Percentiles rank a stretch among this genome's conserved stretches.
These are phyloP conservation scores for Drosophila pullipes DNA, from an alignment of 2,888 invertebrate genomes.

Conservation along the genomic window DNA sequence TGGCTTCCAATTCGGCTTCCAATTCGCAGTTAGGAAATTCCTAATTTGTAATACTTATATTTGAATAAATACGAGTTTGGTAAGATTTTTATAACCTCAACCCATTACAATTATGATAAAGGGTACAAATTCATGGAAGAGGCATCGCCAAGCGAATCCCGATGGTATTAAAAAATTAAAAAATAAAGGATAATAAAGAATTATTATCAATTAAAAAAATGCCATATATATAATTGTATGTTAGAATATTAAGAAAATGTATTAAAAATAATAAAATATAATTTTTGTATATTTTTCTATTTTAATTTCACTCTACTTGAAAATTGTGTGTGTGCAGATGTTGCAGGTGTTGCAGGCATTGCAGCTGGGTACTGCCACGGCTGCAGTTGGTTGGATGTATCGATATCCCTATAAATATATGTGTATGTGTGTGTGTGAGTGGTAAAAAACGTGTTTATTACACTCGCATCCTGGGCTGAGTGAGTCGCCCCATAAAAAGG, in stretches of 20 bases:
- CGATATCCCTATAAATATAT: slow-evolving; percentile 7
- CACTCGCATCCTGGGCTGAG: slow-evolving; percentile 41
- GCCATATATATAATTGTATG: background rate
- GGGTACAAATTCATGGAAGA: background rate
- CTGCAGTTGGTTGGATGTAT: slow-evolving; percentile 1
- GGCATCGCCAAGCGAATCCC: background rate
- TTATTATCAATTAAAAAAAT: background rate
- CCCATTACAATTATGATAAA: background rate
- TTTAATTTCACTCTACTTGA: background rate
- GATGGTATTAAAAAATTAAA: background rate
- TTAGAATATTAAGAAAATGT: background rate
- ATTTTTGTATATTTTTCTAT: background rate
- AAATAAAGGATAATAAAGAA: background rate
- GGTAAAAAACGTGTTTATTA: slow-evolving; percentile 38
- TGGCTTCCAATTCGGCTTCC: background rate
- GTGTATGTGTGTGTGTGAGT: slow-evolving; percentile 1
- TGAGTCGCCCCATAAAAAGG: slow-evolving; percentile 15
- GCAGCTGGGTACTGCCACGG: slow-evolving; percentile 2
- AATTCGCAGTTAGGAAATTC: background rate
- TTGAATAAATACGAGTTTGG: background rate
- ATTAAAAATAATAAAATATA: background rate
- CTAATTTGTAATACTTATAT: background rate
- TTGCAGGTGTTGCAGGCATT: background rate
- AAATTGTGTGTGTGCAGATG: background rate
- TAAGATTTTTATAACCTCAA: background rate